A percentile compares a stretch with the other conserved stretches of the same genome.
phyloP scores from a whole-genome alignment of 1,140 invertebrate genomes.

The Zaprionus taronus region DNA sequence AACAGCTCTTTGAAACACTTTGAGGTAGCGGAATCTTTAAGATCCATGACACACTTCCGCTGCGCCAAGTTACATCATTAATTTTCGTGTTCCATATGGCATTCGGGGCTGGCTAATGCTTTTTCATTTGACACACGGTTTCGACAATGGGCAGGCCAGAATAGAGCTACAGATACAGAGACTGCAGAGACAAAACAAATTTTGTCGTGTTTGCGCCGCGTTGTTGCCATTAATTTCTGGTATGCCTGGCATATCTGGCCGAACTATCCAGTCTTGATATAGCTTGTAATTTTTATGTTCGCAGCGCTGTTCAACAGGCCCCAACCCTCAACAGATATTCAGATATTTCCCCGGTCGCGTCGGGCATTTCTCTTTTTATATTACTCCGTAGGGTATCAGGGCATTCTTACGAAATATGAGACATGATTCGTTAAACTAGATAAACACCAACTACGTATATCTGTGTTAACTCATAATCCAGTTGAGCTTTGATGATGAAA shows the following conservation, averaged over 20 bases:
- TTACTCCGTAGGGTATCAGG: background rate
- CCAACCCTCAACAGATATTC: background rate
- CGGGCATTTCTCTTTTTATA: background rate
- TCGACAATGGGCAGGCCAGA: conserved; percentile 60
- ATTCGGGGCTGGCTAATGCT: conserved; percentile 43
- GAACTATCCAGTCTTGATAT: conserved; percentile 57
- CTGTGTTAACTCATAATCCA: background rate
- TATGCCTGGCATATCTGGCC: conserved; percentile 9
- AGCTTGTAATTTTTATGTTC: conserved; percentile 81
- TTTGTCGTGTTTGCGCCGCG: conserved; percentile 71
- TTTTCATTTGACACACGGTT: conserved; percentile 58
- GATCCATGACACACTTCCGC: conserved; percentile 76
- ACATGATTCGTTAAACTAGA: background rate
- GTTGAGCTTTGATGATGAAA: background rate
- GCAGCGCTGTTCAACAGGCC: conserved; percentile 58
- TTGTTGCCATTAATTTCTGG: conserved; percentile 76
- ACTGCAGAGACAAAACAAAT: conserved; percentile 63
- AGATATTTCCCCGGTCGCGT: background rate
- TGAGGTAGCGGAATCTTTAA: conserved; percentile 39
- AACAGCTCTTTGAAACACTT: conserved; percentile 34
- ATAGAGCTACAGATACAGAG: conserved; percentile 9
- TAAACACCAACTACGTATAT: conserved; percentile 2
- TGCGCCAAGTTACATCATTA: conserved; percentile 77
- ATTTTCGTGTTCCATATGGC: conserved; percentile 67
- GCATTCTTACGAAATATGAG: background rate